Base-by-base conservation (phyloP, 2,113 vertebrate genomes). In the Piaya cayana region DNA sequence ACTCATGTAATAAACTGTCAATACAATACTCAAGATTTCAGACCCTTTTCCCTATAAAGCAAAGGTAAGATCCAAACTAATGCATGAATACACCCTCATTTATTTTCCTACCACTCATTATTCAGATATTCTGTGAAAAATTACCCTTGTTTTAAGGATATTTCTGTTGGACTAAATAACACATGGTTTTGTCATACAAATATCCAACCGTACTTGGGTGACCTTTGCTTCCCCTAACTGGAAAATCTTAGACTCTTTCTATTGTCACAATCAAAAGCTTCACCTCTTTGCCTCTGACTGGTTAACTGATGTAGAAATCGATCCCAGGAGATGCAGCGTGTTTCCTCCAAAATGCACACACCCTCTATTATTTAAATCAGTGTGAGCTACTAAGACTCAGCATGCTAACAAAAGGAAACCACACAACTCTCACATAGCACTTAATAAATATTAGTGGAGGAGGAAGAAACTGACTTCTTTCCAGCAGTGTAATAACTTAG, bases 161-260 rank as follows among this genome's bases (percentile, higher is more conserved):
- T 37, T 74, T 56, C 53, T 62, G 11, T 56, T 43, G 62, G 39
- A 67, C 30, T 55, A 72, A 72, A 34, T 11, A 77, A 34, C 14
- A 27, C 5, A 36, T 2, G 1, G 9, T 21, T 56, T 55, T 50
- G 8, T 37, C 23, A 62, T 4, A 32, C 30, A 56, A 74, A 62
- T 39, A 71, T 27, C 15, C 27, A 62, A 32, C 11, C 2, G 1
- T 29, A 49, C 11, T 49, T 4, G 0, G 60, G 39, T 50, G 22
- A 68, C 21, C 26, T 53, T 47, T 72, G 30, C 21, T 43, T 36
- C 36, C 36, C 27, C 15, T 21, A 30, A 43, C 9, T 11, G 11
- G 42, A 90, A 64, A 43, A 58, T 69, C 42, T 56, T 45, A 68
- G 10, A 34, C 21, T 37, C 34, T 14, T 75, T 16, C 30, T 37